Conservation (phyloP, 2,888 invertebrate genomes). For the Timema cristinae region DNA sequence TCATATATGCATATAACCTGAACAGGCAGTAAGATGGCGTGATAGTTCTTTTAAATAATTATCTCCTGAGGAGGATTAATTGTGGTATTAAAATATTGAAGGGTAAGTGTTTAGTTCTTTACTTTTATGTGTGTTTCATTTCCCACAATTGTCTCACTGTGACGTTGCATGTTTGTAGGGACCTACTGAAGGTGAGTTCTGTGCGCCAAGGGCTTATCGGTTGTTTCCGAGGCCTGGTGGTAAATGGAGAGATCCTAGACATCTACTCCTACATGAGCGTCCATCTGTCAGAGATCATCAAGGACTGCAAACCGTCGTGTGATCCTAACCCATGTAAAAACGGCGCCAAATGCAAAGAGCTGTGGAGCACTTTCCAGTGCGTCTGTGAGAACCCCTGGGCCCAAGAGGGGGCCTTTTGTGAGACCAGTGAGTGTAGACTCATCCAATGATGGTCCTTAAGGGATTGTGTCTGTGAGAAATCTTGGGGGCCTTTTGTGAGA, state of each 20-base stretch:
- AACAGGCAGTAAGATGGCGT: too few species aligned
- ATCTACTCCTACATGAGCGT: constrained; percentile 91
- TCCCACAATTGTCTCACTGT: background rate
- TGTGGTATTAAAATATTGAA: too few species aligned
- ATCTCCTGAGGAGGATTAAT: too few species aligned
- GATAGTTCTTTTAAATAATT: too few species aligned
- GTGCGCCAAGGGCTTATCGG: constrained; percentile 88
- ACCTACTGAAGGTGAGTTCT: constrained; percentile 74
- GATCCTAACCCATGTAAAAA: constrained; percentile 92
- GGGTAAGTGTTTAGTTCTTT: too few species aligned
- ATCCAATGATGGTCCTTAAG: background rate
- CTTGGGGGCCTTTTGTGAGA: background rate
- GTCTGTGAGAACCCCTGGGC: constrained; percentile 91
- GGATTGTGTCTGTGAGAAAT: background rate
- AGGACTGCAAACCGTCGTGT: constrained; percentile 91
- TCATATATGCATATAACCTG: too few species aligned
- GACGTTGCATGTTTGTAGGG: constrained; percentile 49
- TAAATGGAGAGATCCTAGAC: constrained; percentile 86
- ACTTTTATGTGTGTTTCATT: too few species aligned
- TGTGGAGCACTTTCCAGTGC: constrained; percentile 90
- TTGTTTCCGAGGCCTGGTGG: constrained; percentile 87
- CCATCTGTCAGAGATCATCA: constrained; percentile 84
- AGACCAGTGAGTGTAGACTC: too few species aligned
- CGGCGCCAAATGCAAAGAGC: constrained; percentile 82
- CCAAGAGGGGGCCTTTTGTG: constrained; percentile 52